Evolutionary conservation across 2,888 invertebrate species (phyloP).

Genomic region (Dexiosoma caninum): DNA sequence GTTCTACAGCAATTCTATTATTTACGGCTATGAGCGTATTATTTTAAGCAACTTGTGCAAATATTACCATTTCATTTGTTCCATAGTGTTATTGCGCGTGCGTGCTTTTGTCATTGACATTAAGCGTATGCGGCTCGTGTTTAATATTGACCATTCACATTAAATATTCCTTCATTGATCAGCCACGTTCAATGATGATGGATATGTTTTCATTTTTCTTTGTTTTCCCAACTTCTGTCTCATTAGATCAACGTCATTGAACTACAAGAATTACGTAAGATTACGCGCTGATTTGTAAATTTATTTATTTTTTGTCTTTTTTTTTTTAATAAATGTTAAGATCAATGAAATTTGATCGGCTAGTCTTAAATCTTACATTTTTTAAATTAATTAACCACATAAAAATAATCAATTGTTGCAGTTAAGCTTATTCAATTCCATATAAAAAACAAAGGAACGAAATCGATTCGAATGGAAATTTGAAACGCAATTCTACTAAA

Average conservation of each 20-base stretch:
- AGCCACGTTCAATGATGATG: constrained; percentile 12
- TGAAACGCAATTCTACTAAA: too few relatives aligned
- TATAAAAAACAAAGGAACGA: neutral
- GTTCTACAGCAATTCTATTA: neutral
- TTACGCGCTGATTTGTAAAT: neutral
- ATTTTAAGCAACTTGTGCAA: neutral
- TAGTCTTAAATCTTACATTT: constrained; percentile 5
- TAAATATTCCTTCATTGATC: constrained; percentile 29
- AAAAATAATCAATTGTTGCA: constrained; percentile 23
- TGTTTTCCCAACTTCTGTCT: constrained; percentile 40
- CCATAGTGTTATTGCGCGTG: neutral
- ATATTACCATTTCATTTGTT: constrained; percentile 2
- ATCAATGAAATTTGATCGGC: constrained; percentile 15
- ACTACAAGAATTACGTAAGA: neutral
- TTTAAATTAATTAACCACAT: constrained; percentile 17
- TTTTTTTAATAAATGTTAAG: neutral
- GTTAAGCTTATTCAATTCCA: neutral
- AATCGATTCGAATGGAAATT: too few relatives aligned
- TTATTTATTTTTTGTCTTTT: too few relatives aligned
- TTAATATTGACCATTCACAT: constrained; percentile 53
- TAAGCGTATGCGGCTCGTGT: constrained; percentile 43
- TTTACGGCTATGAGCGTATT: neutral
- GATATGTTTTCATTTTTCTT: constrained; percentile 1
- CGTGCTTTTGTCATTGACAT: constrained; percentile 52
- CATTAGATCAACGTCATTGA: constrained; percentile 52